phyloP scores from a whole-genome alignment of 2,113 vertebrate species.

The Sterrhoptilus dennistouni region DNA sequence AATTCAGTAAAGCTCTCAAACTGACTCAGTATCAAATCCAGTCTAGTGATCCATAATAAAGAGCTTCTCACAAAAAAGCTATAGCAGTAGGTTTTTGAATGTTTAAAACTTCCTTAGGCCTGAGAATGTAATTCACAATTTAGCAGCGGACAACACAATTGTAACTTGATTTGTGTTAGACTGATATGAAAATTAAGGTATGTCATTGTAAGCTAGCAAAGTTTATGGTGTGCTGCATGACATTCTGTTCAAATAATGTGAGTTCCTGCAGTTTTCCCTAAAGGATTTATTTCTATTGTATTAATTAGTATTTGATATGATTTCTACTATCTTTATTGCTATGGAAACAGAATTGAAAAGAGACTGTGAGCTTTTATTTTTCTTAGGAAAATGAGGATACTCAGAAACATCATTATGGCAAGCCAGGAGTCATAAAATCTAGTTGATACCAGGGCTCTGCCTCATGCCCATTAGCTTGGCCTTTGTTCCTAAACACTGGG shows the following conservation, averaged over 20 bases:
- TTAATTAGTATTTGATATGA: neutral
- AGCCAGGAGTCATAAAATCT: neutral
- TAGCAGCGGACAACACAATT: neutral
- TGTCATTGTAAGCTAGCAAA: neutral
- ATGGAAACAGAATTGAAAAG: neutral
- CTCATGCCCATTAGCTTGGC: neutral
- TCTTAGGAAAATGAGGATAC: neutral
- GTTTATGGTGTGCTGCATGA: neutral
- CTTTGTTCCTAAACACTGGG: neutral
- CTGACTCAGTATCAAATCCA: neutral
- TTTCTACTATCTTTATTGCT: neutral
- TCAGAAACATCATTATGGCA: neutral
- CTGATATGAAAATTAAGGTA: neutral
- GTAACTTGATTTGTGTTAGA: neutral
- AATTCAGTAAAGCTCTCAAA: neutral
- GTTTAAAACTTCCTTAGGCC: neutral
- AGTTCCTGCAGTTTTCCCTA: neutral
- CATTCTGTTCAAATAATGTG: neutral
- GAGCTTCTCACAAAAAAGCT: neutral
- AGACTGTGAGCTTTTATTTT: neutral
- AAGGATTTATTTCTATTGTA: neutral
- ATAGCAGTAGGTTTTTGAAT: neutral
- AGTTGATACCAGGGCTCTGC: neutral
- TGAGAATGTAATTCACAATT: neutral
- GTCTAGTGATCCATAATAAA: neutral